Evolutionary conservation across 1,140 invertebrate genomes (phyloP), one percentile per base, ranked within the genome.

Genomic region (Achatina immaculata): DNA sequence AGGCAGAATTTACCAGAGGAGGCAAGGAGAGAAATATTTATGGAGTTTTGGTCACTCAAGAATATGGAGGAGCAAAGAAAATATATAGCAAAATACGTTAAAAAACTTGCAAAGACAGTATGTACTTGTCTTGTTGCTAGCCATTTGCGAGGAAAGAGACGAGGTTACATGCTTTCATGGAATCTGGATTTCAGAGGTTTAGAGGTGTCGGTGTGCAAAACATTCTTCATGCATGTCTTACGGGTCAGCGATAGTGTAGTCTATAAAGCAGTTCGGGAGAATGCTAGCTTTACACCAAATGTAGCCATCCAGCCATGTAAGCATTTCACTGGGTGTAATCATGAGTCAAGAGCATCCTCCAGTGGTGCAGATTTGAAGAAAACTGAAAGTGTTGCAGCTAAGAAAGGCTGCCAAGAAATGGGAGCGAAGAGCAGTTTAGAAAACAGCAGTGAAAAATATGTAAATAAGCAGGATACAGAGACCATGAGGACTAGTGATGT

Each of bases 211-310:
- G 69, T 72, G 4, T 72, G 69, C 42, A 72, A 72, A 42, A 72
- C 69, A 72, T 72, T 42, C 28, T 72, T 72, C 40, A 42, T 72
- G 42, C 69, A 72, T 72, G 69, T 45, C 2, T n/a, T 72, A 45
- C 69, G 43, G 28, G 42, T 72, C 40, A 72, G 42, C 28, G 36
- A 40, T 45, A 72, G 69, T 72, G n/a, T 72, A 31, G 69, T 72
- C 69, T 72, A 72, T 45, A 72, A 45, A 72, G 40, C 69, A 6
- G n/a, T 72, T 11, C 69, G 14, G 11, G 42, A 72, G 34, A 42
- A 14, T 45, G n/a, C 3, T 1, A 40, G 42, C 14, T 40, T 7
- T 14, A 19, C 34, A 72, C 7, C 3, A 16, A 34, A 45, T 6
- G n/a, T 40, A 3, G 16, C 40, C 19, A 1, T n/a, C 9, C 69